Percentiles rank a stretch among this genome's conserved stretches.
Evolutionary conservation across 2,113 vertebrate species (phyloP).

Genomic region (Melanerpes aurifrons): DNA sequence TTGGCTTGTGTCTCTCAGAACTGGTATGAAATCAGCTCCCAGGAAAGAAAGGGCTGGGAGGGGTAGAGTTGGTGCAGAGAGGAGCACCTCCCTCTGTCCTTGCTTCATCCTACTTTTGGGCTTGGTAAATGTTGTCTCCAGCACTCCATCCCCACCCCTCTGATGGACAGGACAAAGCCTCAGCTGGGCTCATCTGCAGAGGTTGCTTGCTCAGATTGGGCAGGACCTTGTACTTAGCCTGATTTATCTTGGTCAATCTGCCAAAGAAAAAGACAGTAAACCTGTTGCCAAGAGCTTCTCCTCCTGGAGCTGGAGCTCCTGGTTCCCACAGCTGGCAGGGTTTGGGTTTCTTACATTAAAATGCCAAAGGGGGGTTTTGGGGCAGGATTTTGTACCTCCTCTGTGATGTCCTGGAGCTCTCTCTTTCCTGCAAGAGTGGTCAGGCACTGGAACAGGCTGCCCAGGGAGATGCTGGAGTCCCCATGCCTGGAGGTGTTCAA

Average conservation of each 20-base stretch:
- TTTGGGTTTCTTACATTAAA: neutral
- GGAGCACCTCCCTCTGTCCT: neutral
- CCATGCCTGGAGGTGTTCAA: too few species aligned
- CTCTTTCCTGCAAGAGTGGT: too few species aligned
- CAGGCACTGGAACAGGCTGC: too few species aligned
- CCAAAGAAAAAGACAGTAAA: neutral
- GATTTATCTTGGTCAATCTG: neutral
- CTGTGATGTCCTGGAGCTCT: neutral
- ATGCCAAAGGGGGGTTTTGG: neutral
- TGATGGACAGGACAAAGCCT: neutral
- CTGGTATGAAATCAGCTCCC: neutral
- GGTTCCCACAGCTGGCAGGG: neutral
- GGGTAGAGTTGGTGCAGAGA: neutral
- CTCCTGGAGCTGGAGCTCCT: neutral
- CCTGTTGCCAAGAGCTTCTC: accelerated
- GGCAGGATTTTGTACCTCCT: neutral
- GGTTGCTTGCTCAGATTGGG: too few species aligned
- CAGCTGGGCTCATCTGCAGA: neutral
- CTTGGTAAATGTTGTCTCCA: neutral
- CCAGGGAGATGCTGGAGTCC: too few species aligned
- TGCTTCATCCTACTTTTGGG: neutral
- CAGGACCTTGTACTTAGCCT: neutral
- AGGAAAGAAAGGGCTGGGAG: neutral
- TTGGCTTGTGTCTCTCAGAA: neutral
- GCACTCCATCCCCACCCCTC: neutral